A percentile compares a stretch with the other conserved stretches of the same genome.
Conservation (phyloP, 2,797 vertebrate species). For the Amblyraja radiata region DNA sequence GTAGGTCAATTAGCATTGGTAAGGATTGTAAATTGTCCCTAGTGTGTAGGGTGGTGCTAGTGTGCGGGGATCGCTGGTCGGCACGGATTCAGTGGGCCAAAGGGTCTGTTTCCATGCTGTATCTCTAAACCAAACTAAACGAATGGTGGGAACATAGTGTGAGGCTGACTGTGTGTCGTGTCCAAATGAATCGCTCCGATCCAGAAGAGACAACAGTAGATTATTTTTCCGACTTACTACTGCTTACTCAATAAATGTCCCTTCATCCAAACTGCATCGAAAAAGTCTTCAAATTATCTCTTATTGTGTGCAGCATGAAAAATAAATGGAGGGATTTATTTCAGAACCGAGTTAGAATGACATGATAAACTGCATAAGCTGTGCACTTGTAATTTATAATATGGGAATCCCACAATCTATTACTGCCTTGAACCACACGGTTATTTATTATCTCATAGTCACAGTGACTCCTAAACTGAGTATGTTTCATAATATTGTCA, state of each 20-base stretch:
- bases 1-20: too few relatives aligned
- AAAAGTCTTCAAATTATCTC: background rate
- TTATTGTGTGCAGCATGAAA: background rate
- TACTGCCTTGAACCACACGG: background rate
- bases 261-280: background rate
- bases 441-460: slow-evolving; percentile 21
- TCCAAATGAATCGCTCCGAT: background rate
- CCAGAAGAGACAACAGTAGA: background rate
- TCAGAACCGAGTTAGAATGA: slow-evolving; percentile 18
- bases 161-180: background rate
- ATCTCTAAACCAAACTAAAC: too few relatives aligned
- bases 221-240: background rate
- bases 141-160: background rate
- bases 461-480: slow-evolving; percentile 12
- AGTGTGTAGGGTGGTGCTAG: too few relatives aligned
- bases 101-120: too few relatives aligned
- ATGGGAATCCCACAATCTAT: background rate
- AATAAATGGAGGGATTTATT: slow-evolving; percentile 13
- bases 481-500: slow-evolving; percentile 12
- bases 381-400: background rate
- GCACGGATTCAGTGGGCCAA: too few relatives aligned
- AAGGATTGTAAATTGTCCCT: too few relatives aligned
- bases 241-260: background rate
- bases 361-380: slow-evolving; percentile 5
- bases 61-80: too few relatives aligned